A percentile compares a stretch with the other conserved stretches of the same genome.
These are phyloP conservation scores for Oconnorella tubifera DNA, from an alignment of 2,888 invertebrate genomes.

Conservation along the genomic window DNA sequence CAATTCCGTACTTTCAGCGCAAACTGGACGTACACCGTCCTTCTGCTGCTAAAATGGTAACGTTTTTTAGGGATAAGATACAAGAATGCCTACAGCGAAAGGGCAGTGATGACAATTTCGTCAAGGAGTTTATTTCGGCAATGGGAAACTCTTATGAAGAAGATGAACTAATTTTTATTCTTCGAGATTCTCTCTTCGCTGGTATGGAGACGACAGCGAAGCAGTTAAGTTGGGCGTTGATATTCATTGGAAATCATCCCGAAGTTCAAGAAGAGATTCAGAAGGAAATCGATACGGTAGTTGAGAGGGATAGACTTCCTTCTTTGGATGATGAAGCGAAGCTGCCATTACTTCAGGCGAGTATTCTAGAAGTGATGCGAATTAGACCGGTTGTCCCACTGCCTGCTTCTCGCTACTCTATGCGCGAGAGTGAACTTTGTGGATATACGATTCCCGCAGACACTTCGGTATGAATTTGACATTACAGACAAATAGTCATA, in stretches of 20 bases:
- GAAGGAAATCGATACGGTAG: constrained; percentile 11
- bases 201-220: constrained; percentile 12
- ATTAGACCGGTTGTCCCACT: constrained; percentile 13
- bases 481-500: not conserved
- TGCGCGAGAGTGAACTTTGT: constrained; percentile 1
- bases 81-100: not conserved
- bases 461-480: not conserved
- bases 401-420: not conserved
- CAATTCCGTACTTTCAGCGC: constrained; percentile 3
- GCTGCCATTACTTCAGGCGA: constrained; percentile 12
- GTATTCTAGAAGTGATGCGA: constrained; percentile 11
- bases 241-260: constrained; percentile 9
- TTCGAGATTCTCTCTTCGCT: constrained; percentile 12
- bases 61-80: not conserved
- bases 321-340: constrained; percentile 6
- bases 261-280: constrained; percentile 9
- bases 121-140: not conserved
- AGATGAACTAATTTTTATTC: not conserved
- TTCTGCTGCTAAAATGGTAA: not conserved
- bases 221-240: constrained; percentile 4
- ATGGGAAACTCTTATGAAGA: not conserved
- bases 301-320: not conserved
- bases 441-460: constrained; percentile 1
- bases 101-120: not conserved
- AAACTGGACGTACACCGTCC: not conserved